Evolutionary conservation across 2,113 vertebrate species (phyloP).

Genomic region (Thunnus thynnus): DNA sequence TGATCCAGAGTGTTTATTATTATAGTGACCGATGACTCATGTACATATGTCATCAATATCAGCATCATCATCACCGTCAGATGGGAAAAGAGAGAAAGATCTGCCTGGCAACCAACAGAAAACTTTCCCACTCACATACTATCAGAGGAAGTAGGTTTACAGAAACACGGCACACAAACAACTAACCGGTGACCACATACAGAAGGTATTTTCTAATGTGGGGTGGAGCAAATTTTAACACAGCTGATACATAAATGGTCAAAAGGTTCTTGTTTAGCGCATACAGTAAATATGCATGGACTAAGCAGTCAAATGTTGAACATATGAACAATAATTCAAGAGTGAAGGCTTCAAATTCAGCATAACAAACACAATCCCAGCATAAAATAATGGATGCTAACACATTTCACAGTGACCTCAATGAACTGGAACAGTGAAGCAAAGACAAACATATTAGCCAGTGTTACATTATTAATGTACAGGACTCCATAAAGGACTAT

Average conservation of each 20-base stretch:
- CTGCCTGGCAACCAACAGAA: slow-evolving; percentile 1
- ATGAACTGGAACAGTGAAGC: not conserved
- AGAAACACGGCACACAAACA: not conserved
- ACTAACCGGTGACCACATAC: not conserved
- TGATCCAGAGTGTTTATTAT: slow-evolving; percentile 38
- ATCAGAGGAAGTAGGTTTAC: not conserved
- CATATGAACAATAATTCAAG: not conserved
- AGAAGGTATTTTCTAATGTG: not conserved
- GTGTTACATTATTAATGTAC: not conserved
- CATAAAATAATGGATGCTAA: not conserved
- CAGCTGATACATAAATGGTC: not conserved
- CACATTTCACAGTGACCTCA: not conserved
- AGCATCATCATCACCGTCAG: slow-evolving; percentile 1
- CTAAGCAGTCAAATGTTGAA: not conserved
- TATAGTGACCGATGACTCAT: slow-evolving; percentile 50
- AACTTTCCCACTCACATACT: not conserved
- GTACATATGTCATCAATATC: slow-evolving; percentile 2
- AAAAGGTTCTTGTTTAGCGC: not conserved
- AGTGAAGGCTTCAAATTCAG: slow-evolving; percentile 11
- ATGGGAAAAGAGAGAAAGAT: slow-evolving; percentile 6
- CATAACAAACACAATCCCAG: not conserved
- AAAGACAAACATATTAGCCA: not conserved
- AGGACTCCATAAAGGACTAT: not conserved
- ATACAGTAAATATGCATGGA: not conserved
- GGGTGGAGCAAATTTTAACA: not conserved